These are phyloP conservation scores for Polydrusus tereticollis DNA, from an alignment of 2,888 invertebrate genomes.

Conservation along the genomic window DNA sequence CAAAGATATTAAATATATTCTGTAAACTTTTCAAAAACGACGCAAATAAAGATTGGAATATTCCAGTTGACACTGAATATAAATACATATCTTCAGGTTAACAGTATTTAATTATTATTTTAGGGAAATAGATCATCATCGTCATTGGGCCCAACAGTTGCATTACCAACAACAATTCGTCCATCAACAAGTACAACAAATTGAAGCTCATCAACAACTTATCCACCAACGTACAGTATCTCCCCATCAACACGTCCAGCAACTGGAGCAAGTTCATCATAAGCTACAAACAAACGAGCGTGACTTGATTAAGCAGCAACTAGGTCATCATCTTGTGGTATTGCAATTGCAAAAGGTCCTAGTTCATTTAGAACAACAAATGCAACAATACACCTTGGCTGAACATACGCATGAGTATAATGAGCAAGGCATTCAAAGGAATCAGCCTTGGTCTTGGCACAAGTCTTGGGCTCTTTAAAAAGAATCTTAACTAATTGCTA, in stretches of 20 bases:
- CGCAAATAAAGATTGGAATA: too few relatives aligned
- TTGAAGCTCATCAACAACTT: slow-evolving; percentile 1
- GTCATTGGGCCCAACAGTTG: slow-evolving; percentile 33
- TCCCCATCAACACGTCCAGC: not conserved
- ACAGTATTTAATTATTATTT: not conserved
- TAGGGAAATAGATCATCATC: slow-evolving; percentile 32
- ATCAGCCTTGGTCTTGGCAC: not conserved
- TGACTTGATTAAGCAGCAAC: slow-evolving; percentile 21
- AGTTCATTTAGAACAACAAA: slow-evolving; percentile 18
- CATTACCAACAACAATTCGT: slow-evolving; percentile 31
- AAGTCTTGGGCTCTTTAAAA: not conserved
- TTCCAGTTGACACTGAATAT: too few relatives aligned
- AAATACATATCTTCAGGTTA: too few relatives aligned
- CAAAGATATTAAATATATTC: too few relatives aligned
- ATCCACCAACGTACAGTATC: not conserved
- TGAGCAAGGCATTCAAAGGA: not conserved
- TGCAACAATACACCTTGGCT: slow-evolving; percentile 20
- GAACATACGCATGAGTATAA: slow-evolving; percentile 8
- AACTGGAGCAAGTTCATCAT: slow-evolving; percentile 15
- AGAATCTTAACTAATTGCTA: not conserved
- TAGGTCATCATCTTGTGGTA: slow-evolving; percentile 28
- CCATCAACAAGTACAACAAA: slow-evolving; percentile 24
- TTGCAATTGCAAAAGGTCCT: slow-evolving; percentile 25
- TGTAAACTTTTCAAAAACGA: too few relatives aligned
- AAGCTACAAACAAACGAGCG: slow-evolving; percentile 12